Evolutionary conservation across 2,888 invertebrate genomes (phyloP).

Genomic region (Drosophila kuntzei): DNA sequence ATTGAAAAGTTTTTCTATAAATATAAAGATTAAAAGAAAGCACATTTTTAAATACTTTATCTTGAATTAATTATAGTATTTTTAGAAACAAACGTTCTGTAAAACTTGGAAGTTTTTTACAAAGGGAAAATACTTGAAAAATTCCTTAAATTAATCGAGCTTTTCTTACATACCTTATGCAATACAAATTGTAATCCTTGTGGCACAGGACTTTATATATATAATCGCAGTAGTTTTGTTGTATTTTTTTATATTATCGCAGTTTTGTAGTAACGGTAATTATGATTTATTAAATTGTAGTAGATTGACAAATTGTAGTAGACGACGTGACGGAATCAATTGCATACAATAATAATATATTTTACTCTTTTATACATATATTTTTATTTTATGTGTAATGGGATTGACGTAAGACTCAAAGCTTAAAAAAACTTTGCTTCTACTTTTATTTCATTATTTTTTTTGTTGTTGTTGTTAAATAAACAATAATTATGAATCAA

Average conservation of each 20-base stretch:
- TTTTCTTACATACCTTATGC: slow-evolving; percentile 45
- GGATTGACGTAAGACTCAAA: slow-evolving; percentile 31
- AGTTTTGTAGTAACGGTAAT: slow-evolving; percentile 47
- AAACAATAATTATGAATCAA: slow-evolving; percentile 34
- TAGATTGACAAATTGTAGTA: slow-evolving; percentile 81
- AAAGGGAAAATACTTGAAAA: too few species aligned
- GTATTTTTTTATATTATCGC: slow-evolving; percentile 27
- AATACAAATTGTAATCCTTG: slow-evolving; percentile 44
- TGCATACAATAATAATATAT: slow-evolving; percentile 65
- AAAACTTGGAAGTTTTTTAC: too few species aligned
- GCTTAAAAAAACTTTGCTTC: slow-evolving; percentile 19
- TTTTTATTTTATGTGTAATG: slow-evolving; percentile 18
- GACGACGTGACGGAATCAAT: slow-evolving; percentile 81
- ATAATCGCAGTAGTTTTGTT: slow-evolving; percentile 26
- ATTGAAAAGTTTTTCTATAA: too few species aligned
- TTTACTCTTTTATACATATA: slow-evolving; percentile 31
- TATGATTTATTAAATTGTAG: slow-evolving; percentile 32
- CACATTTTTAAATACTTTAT: too few species aligned
- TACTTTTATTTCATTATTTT: slow-evolving; percentile 13
- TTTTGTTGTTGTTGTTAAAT: slow-evolving; percentile 8
- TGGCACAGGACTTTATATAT: slow-evolving; percentile 7
- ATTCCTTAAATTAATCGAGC: not conserved
- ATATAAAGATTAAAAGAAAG: too few species aligned
- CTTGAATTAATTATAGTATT: too few species aligned
- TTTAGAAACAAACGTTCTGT: too few species aligned